Base-by-base conservation (phyloP, 1,140 invertebrate genomes). In the Pseudobourletiella spinata region DNA sequence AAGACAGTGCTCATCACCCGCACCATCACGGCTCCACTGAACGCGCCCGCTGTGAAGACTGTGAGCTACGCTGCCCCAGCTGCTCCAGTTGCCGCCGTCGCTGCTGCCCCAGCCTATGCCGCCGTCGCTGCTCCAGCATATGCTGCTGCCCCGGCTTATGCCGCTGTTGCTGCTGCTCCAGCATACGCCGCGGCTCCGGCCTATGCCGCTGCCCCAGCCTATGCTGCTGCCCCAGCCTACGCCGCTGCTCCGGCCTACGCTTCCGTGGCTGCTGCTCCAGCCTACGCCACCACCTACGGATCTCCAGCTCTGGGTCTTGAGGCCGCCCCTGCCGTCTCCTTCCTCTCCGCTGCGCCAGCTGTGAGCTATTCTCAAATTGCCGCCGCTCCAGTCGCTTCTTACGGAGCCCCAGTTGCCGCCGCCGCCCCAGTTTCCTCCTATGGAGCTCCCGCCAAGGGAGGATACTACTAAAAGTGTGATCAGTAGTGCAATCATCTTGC, bases 1-100 rank as follows among this genome's bases (percentile, higher is more conserved):
- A 68, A 68, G 52, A 68, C 66, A 2, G 64, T 61, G 0, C 61
- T 59, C 18, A 68, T 68, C 39, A 66, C 64, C n/a, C 22, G 64
- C 16, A 66, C 64, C 2, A 66, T 66, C 29, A 66, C 64, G 4
- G 64, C 64, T 59, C 64, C 64, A 18, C 25, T 66, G n/a, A 62
- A 62, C 25, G 64, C 64, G 15, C 64, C 64, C 39, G 50, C 48
- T 35, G 64, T 57, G 15, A 58, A 63, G 50, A 60, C 35, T 35
- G 60, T 68, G 24, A 18, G 28, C 8, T 68, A 65, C 46, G 24
- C 35, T 35, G 66, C 63, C 1, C 66, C 66, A 24, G 20, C 42
- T 8, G 63, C 63, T 18, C 59, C 63, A 1, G 58, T 48, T 42
- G 44, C 55, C 43, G 51, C 42, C 11, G 32, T 44, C 18, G 61